These are phyloP conservation scores for Myotis yumanensis DNA, from an alignment of 2,113 vertebrate genomes.

Conservation along the genomic window DNA sequence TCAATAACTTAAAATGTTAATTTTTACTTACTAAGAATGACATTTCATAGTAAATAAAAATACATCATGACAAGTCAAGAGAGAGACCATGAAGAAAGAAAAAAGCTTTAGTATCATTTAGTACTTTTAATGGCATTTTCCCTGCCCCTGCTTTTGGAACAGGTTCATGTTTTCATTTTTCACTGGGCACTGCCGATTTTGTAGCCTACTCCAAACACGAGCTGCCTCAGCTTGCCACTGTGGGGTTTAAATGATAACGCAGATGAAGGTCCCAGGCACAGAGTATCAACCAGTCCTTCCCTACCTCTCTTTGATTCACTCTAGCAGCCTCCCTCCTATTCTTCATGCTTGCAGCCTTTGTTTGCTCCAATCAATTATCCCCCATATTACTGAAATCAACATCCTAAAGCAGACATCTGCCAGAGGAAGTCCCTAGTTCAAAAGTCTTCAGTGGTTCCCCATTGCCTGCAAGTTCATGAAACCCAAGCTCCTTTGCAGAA, in stretches of 20 bases:
- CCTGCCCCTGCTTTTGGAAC: neutral
- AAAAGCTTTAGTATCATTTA: neutral
- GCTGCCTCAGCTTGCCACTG: fast-evolving
- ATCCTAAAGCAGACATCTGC: neutral
- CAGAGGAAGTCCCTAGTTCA: neutral
- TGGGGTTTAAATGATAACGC: neutral
- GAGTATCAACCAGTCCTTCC: neutral
- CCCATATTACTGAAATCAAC: neutral
- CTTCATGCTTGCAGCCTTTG: neutral
- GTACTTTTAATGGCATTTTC: neutral
- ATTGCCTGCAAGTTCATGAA: neutral
- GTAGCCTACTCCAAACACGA: neutral
- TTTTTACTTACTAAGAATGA: neutral
- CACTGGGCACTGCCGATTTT: neutral
- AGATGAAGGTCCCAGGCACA: neutral
- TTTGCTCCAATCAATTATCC: neutral
- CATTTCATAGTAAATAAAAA: neutral
- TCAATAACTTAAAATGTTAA: neutral
- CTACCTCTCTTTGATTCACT: neutral
- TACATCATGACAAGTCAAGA: neutral
- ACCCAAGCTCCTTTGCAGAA: neutral
- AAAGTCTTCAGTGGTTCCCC: neutral
- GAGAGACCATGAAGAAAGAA: neutral
- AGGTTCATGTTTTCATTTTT: neutral
- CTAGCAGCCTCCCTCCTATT: neutral